A percentile compares a stretch with the other conserved stretches of the same genome.
Evolutionary conservation across 30 jellyfish, hydroid and myxozoan genomes (phyloP).

Genomic region (Turritopsis dohrnii): DNA sequence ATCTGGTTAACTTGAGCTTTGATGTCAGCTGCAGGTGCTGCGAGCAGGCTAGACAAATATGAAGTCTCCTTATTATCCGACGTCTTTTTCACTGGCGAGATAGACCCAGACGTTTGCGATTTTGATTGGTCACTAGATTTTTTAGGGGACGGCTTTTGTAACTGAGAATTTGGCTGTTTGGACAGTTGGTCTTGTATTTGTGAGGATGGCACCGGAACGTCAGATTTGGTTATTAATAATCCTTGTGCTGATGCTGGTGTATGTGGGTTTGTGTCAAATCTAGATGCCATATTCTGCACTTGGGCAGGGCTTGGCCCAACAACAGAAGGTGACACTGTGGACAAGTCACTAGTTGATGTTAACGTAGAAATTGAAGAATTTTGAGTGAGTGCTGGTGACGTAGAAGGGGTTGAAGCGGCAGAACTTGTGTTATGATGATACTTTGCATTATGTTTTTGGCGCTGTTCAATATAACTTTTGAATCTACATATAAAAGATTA

Average conservation of each 20-base stretch:
- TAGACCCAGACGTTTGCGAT: background rate
- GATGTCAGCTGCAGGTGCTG: slow-evolving; percentile 31
- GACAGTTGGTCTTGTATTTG: background rate
- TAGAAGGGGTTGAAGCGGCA: slow-evolving; percentile 7
- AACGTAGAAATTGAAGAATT: background rate
- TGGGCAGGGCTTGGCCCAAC: slow-evolving; percentile 21
- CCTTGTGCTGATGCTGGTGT: background rate
- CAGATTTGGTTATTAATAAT: slow-evolving; percentile 10
- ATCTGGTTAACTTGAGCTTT: slow-evolving; percentile 27
- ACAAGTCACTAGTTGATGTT: background rate
- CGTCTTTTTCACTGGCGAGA: background rate
- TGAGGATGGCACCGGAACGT: background rate
- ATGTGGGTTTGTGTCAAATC: background rate
- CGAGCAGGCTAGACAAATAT: slow-evolving; percentile 16
- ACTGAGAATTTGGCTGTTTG: background rate
- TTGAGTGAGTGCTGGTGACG: background rate
- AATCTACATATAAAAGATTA: slow-evolving; percentile 35
- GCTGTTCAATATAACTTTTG: slow-evolving; percentile 86
- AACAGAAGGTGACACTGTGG: background rate
- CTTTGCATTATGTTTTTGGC: slow-evolving; percentile 89
- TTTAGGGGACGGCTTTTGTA: slow-evolving; percentile 15
- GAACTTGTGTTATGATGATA: slow-evolving; percentile 36
- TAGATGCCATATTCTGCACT: slow-evolving; percentile 7
- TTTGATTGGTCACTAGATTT: background rate
- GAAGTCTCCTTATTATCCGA: slow-evolving; percentile 11